phyloP scores from a whole-genome alignment of 2,797 vertebrate species.

The Myripristis murdjan region DNA sequence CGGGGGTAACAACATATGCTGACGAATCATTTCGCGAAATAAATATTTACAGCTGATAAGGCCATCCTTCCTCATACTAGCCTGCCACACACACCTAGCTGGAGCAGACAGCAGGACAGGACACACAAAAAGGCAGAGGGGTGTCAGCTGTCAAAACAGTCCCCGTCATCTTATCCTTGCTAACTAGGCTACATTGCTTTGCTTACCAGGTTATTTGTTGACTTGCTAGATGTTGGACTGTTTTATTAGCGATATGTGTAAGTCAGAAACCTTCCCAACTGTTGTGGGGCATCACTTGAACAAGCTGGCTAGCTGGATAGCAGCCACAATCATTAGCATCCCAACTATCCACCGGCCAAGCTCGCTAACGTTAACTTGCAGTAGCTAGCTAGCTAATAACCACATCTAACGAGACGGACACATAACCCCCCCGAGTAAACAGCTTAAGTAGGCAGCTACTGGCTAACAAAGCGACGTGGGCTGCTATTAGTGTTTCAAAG shows the following conservation, averaged over 20 bases:
- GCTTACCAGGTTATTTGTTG: neutral
- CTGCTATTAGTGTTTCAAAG: neutral
- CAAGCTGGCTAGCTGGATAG: slow-evolving; percentile 25
- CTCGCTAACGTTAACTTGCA: slow-evolving; percentile 63
- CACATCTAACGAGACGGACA: slow-evolving; percentile 46
- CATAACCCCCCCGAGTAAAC: slow-evolving; percentile 8
- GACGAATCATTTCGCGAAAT: slow-evolving; percentile 47
- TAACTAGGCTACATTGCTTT: slow-evolving; percentile 39
- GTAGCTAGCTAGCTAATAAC: slow-evolving; percentile 58
- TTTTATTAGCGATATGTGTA: neutral
- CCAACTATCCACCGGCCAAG: slow-evolving; percentile 52
- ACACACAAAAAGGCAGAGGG: slow-evolving; percentile 36
- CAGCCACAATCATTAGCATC: neutral
- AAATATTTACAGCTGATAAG: slow-evolving; percentile 57
- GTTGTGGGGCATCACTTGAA: slow-evolving; percentile 16
- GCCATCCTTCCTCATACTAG: slow-evolving; percentile 42
- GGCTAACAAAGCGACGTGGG: neutral
- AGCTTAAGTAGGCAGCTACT: neutral
- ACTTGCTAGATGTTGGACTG: neutral
- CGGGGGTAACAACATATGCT: slow-evolving; percentile 24
- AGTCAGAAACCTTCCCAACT: neutral
- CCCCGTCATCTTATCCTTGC: slow-evolving; percentile 47
- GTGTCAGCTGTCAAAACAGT: slow-evolving; percentile 86
- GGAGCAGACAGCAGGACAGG: slow-evolving; percentile 51
- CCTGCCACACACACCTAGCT: slow-evolving; percentile 52